phyloP scores from a whole-genome alignment of 2,797 vertebrate species.

The Microctenopoma steveboyesi region DNA sequence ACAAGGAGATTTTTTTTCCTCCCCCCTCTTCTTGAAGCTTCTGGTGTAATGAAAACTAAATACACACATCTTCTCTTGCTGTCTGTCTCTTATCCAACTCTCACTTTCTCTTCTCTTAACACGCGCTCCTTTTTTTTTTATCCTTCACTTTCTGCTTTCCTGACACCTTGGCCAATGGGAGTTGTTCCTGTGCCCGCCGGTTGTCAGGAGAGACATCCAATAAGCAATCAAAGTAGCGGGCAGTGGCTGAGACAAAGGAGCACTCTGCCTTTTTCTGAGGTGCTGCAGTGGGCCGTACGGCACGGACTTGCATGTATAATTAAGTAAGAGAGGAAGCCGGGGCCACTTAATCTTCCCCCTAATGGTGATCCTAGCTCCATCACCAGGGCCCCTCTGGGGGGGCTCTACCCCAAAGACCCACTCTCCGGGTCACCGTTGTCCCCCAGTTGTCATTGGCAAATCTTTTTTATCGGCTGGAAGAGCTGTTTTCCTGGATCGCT shows the following conservation, averaged over 20 bases:
- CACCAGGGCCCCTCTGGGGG: conserved; percentile 83
- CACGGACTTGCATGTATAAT: conserved; percentile 94
- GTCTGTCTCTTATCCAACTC: conserved; percentile 73
- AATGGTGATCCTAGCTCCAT: conserved; percentile 91
- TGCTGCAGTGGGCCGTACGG: conserved; percentile 80
- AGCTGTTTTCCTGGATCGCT: conserved; percentile 84
- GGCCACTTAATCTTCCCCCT: conserved; percentile 94
- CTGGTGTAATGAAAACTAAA: conserved; percentile 95
- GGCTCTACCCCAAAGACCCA: conserved; percentile 88
- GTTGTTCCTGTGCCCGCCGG: conserved; percentile 90
- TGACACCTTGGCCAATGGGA: conserved; percentile 93
- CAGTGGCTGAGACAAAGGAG: conserved; percentile 89
- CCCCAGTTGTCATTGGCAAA: conserved; percentile 90
- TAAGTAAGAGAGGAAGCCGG: conserved; percentile 89
- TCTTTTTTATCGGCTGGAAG: conserved; percentile 89
- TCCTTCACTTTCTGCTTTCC: conserved; percentile 74
- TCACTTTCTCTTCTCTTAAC: conserved; percentile 54
- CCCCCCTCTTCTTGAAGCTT: conserved; percentile 79
- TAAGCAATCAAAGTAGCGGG: conserved; percentile 91
- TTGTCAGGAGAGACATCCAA: conserved; percentile 97
- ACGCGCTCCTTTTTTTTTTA: conserved; percentile 55
- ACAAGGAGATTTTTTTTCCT: conserved; percentile 95
- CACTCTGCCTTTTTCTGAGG: conserved; percentile 76
- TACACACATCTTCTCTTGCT: conserved; percentile 86
- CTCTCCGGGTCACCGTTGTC: conserved; percentile 88